A percentile compares a stretch with the other conserved stretches of the same genome.
Conservation (phyloP, 1,140 invertebrate genomes). For the Berghia stephanieae region DNA sequence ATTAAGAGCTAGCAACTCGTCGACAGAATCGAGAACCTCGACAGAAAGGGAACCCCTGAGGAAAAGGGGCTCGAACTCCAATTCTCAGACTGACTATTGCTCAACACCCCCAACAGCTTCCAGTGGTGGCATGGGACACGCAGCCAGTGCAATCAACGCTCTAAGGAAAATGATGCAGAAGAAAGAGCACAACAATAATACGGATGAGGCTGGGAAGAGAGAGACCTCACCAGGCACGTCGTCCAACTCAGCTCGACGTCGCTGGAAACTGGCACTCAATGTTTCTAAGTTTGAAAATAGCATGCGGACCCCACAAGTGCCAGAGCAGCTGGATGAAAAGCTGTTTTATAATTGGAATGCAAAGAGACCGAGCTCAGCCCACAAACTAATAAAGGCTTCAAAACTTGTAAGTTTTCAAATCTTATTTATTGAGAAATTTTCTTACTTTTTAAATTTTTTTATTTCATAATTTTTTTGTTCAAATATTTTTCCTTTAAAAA, state of each 20-base stretch:
- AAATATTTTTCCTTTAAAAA: not conserved
- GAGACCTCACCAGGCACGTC: not conserved
- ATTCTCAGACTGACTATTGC: not conserved
- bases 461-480: conserved; percentile 3
- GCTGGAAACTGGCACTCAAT: conserved; percentile 57
- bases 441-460: not conserved
- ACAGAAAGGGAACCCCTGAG: conserved; percentile 10
- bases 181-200: conserved; percentile 41
- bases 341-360: conserved; percentile 31
- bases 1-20: too few relatives aligned
- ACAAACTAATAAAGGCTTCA: conserved; percentile 31
- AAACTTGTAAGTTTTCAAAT: too few relatives aligned
- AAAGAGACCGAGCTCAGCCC: not conserved
- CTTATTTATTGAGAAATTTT: too few relatives aligned
- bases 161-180: conserved; percentile 31
- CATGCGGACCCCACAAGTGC: conserved; percentile 37
- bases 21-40: too few relatives aligned
- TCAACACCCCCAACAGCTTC: not conserved
- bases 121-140: not conserved
- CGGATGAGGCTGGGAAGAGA: conserved; percentile 5
- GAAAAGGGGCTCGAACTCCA: not conserved
- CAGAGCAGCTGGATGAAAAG: conserved; percentile 36
- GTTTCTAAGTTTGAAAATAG: conserved; percentile 56
- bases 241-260: conserved; percentile 32
- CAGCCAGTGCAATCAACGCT: conserved; percentile 32